A percentile compares a stretch with the other conserved stretches of the same genome.
These are phyloP conservation scores for Phengaris alcon DNA, from an alignment of 2,888 invertebrate genomes.

Conservation along the genomic window DNA sequence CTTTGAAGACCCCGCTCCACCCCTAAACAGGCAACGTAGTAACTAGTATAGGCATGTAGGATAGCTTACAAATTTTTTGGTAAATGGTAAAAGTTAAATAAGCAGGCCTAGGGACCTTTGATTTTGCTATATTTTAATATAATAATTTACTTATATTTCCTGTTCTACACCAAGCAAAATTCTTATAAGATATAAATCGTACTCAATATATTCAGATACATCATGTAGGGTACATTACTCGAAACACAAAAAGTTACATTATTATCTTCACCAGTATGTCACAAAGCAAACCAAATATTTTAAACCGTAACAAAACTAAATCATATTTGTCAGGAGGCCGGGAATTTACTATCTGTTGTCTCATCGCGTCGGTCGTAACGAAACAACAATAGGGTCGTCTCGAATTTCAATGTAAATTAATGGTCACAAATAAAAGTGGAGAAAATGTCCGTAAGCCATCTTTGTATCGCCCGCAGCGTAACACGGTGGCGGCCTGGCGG, in stretches of 20 bases:
- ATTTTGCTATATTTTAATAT: no score
- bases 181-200: background rate
- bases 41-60: no score
- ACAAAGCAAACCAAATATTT: constrained; percentile 13
- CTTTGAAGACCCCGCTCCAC: no score
- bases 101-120: no score
- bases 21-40: no score
- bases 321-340: constrained; percentile 1
- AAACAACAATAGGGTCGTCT: constrained; percentile 30
- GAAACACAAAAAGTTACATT: constrained; percentile 52
- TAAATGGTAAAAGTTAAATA: no score
- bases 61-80: no score
- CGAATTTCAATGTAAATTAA: constrained; percentile 31
- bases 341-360: constrained; percentile 19
- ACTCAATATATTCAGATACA: constrained; percentile 48
- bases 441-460: constrained; percentile 23
- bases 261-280: background rate
- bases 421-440: constrained; percentile 30
- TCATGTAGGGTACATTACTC: no score
- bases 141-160: no score
- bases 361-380: constrained; percentile 18
- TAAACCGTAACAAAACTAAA: background rate
- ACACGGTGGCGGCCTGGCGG: constrained; percentile 40
- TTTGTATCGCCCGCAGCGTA: constrained; percentile 38
- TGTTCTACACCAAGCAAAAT: no score